Base-by-base conservation (phyloP, 1,140 invertebrate genomes). In the Calliphora vicina region DNA sequence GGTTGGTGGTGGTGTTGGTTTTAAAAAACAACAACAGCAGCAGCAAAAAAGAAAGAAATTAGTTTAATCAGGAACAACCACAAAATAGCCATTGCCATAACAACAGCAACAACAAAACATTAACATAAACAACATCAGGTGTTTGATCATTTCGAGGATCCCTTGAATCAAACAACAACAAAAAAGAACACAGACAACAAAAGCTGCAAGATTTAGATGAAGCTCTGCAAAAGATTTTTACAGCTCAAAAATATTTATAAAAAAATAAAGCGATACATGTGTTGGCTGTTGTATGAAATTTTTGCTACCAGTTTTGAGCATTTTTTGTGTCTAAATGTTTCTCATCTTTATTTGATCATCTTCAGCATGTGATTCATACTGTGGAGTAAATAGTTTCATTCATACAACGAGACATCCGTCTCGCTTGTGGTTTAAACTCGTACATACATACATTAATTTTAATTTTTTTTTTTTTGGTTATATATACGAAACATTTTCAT, bases 41-140 rank as follows among this genome's bases (percentile, higher is more conserved):
- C 29, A 29, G 8, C 50, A 57, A n/a, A 15, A n/a, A 57, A 57
- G n/a, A 67, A 67, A 23, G 27, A 76, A 76, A 43, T 76, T 43
- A 43, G 73, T 76, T 76, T 76, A 35, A 76, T 76, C 42, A 43
- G 27, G 0, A 76, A 35, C 27, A 35, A 35, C 73, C 29, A 26
- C 72, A 23, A 43, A 43, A 29, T n/a, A 76, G n/a, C 27, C 10
- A 74, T 23, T 25, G 15, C 25, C 3, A 25, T 23, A 73, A n/a
- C n/a, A n/a, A n/a, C n/a, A 71, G 25, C 72, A 15, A 74, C 72
- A 74, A 35, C 72, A 74, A 26, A 71, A 73, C n/a, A 73, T 73
- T 76, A 76, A 15, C 12, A 76, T 35, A 76, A 76, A 76, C 73
- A 76, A 76, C 73, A 76, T 35, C 73, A 76, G 61, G 61, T 67